Base-by-base conservation (phyloP, 1,140 invertebrate genomes). In the Tetramorium parvispinum region DNA sequence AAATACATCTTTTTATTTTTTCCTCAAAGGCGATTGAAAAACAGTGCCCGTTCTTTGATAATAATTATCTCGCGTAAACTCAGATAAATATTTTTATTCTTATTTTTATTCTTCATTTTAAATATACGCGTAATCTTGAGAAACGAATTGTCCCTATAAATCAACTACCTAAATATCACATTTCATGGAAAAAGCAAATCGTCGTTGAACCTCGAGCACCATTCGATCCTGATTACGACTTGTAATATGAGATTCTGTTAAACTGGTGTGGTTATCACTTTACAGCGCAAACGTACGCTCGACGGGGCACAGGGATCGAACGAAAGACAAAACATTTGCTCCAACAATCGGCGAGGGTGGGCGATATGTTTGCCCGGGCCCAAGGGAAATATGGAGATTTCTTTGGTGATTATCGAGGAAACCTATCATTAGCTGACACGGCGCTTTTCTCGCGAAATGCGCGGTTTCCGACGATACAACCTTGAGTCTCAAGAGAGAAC, bases 241-340 rank as follows among this genome's bases (percentile, higher is more conserved):
- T 59, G 79, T 83, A 83, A 83, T 37, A 43, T 6, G 57, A 86
- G 51, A 86, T 57, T 51, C 73, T 27, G 49, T 18, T 57, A 21
- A 86, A 79, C 70, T 65, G 21, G 82, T 43, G 21, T 61, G 4
- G 13, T 11, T 85, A 85, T 87, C 71, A 53, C n/a, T 87, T 87
- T 85, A 40, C 63, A 61, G 8, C 13, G 43, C 1, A 43, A 24
- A 24, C 82, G 57, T 53, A 11, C 57, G 43, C 27, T 55, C 16
- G 53, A 46, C 18, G n/a, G 37, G 10, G 5, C 1, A 55, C 8
- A 43, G 21, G 37, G 85, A 3, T 61, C 16, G 18, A 55, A 49
- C 13, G 63, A 55, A 57, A 76, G 59, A 71, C 71, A 57, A 87
- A 76, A 85, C 43, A 40, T 88, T 88, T 59, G 53, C 40, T 10